Evolutionary conservation across 2,888 invertebrate species (phyloP).

Genomic region (Tetranychus piercei): DNA sequence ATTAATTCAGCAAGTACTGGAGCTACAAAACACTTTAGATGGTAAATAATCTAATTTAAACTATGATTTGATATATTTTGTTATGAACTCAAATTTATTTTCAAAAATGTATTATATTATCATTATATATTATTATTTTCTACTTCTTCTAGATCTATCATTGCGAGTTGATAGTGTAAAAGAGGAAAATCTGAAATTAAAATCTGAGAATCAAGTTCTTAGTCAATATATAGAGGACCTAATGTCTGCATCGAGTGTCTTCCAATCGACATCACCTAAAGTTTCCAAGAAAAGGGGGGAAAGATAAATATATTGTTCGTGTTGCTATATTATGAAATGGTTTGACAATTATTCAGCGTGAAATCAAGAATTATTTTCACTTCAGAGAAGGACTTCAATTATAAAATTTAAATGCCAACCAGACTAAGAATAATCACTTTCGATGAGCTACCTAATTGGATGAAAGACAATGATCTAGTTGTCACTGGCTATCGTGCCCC

Average conservation of each 20-base stretch:
- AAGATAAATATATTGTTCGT: not conserved
- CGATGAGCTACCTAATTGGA: not conserved
- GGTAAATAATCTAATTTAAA: conserved; percentile 40
- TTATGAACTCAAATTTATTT: too few relatives aligned
- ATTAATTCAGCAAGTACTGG: conserved; percentile 85
- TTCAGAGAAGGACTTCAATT: not conserved
- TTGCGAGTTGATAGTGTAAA: conserved; percentile 95
- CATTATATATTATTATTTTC: too few relatives aligned
- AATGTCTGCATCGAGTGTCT: conserved; percentile 87
- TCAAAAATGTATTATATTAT: not conserved
- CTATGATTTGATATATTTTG: conserved; percentile 5
- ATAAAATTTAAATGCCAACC: not conserved
- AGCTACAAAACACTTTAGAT: conserved; percentile 92
- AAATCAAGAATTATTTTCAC: too few relatives aligned
- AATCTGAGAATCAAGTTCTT: conserved; percentile 93
- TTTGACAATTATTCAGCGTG: too few relatives aligned
- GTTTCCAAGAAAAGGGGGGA: conserved; percentile 9
- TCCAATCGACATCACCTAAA: conserved; percentile 74
- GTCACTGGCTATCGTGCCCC: not conserved
- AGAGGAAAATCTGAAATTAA: conserved; percentile 88
- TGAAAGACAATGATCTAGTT: not conserved
- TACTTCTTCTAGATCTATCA: conserved; percentile 53
- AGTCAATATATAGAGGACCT: conserved; percentile 98
- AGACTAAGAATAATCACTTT: not conserved
- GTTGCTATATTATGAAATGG: too few relatives aligned